phyloP scores from a whole-genome alignment of 2,888 invertebrate species.

The Heliconius aoede region DNA sequence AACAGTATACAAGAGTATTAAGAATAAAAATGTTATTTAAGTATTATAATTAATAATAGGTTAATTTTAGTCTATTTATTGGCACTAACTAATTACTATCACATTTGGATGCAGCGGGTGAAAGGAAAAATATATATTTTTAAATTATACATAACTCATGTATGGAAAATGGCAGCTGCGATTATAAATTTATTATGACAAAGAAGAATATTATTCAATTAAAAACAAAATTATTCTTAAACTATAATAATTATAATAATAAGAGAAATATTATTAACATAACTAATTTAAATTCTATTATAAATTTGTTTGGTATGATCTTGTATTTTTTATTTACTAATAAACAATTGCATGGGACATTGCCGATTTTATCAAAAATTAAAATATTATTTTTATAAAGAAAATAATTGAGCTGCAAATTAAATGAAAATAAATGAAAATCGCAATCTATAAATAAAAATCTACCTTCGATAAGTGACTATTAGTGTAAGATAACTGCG shows the following conservation, averaged over 20 bases:
- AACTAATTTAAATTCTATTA: not conserved
- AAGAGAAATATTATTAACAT: not conserved
- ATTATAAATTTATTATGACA: not conserved
- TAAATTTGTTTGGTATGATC: conserved; percentile 11
- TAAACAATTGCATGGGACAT: conserved; percentile 11
- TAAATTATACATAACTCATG: not conserved
- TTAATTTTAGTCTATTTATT: conserved; percentile 59
- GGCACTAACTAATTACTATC: conserved; percentile 79
- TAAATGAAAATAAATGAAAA: not conserved
- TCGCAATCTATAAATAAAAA: no score
- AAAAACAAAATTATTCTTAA: not conserved
- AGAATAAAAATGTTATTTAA: conserved; percentile 43
- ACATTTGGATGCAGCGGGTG: conserved; percentile 61
- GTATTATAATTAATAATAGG: conserved; percentile 42
- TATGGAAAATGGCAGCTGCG: conserved; percentile 11
- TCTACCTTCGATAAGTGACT: no score
- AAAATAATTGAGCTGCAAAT: not conserved
- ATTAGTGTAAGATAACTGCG: no score
- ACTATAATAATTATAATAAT: not conserved
- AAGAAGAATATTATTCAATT: conserved; percentile 5
- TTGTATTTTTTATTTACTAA: conserved; percentile 7
- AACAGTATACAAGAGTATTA: conserved; percentile 38
- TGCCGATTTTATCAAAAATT: not conserved
- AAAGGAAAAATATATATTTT: conserved; percentile 12
- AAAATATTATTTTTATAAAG: not conserved